phyloP scores from a whole-genome alignment of 2,888 invertebrate genomes.

The Tipula unca region DNA sequence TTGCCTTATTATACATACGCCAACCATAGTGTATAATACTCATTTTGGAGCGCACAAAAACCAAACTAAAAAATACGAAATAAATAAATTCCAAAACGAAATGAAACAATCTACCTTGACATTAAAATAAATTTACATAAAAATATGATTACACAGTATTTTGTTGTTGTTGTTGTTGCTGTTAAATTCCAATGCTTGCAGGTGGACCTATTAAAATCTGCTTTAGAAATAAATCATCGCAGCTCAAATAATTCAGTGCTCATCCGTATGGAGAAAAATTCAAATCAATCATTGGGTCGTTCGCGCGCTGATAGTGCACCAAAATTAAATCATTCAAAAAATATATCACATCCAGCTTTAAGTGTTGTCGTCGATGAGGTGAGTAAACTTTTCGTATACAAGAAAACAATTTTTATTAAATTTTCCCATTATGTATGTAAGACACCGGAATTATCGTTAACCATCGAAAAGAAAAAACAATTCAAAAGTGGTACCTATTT shows the following conservation, averaged over 20 bases:
- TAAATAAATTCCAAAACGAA: background rate
- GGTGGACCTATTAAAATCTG: slow-evolving; percentile 59
- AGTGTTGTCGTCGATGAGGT: slow-evolving; percentile 51
- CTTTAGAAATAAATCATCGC: slow-evolving; percentile 57
- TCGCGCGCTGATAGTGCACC: slow-evolving; percentile 55
- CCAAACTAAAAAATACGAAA: background rate
- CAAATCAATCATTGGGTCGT: slow-evolving; percentile 49
- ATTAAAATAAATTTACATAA: slow-evolving; percentile 35
- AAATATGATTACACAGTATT: slow-evolving; percentile 29
- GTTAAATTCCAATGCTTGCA: slow-evolving; percentile 18
- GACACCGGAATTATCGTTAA: slow-evolving; percentile 15
- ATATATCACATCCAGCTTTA: slow-evolving; percentile 50
- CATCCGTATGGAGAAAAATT: slow-evolving; percentile 45
- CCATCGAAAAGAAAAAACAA: background rate
- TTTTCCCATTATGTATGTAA: background rate
- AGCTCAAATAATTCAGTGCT: slow-evolving; percentile 44
- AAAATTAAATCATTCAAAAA: slow-evolving; percentile 48
- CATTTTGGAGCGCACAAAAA: background rate
- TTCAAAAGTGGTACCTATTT: slow-evolving; percentile 23
- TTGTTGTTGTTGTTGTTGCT: background rate
- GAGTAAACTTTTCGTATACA: slow-evolving; percentile 25
- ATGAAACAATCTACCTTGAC: background rate
- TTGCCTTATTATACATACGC: background rate
- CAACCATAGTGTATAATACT: background rate
- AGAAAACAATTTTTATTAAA: background rate